Evolutionary conservation across 2,888 invertebrate species (phyloP), one percentile per base, ranked within the genome.

Genomic region (Nemapogon koenigi): DNA sequence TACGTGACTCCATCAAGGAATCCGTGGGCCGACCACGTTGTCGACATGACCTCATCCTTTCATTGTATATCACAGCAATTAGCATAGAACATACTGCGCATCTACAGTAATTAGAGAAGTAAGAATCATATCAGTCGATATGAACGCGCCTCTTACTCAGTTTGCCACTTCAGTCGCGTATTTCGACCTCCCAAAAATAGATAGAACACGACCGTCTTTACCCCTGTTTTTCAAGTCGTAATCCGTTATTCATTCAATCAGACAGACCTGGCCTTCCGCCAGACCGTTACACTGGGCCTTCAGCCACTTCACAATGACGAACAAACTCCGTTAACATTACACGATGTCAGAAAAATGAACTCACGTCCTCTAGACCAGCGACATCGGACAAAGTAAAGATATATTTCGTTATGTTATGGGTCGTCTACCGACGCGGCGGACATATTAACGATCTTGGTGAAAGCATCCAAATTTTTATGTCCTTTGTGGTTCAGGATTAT

Each of bases 241-340:
- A 62, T 70, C 69, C 71, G 67, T 72, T 71, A 70, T 65, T 72
- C 75, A 76, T 75, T 76, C 72, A 75, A 72, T 70, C 63, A 60
- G 51, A 52, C 55, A 43, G 47, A 27, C 51, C 67, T 78, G 76
- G 76, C 71, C 61, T 65, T 56, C 55, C 57, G 70, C 76, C 78
- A 76, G 72, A 61, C 62, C 55, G 57, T 50, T 49, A 45, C 19
- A 15, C 14, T 41, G 44, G 47, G 51, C 49, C 44, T 18, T 46
- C 8, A 16, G 31, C 4, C 28, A 28, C 28, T 28, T 28, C 16
- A 31, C 31, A 31, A 31, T 31, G 14, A 16, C 31, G 15, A n/a
- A n/a, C n/a, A n/a, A n/a, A n/a, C n/a, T n/a, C n/a, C n/a, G n/a
- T n/a, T n/a, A n/a, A n/a, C n/a, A n/a, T n/a, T n/a, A n/a, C n/a